Evolutionary conservation across 2,797 vertebrate species (phyloP).

Genomic region (Hydrolagus colliei): DNA sequence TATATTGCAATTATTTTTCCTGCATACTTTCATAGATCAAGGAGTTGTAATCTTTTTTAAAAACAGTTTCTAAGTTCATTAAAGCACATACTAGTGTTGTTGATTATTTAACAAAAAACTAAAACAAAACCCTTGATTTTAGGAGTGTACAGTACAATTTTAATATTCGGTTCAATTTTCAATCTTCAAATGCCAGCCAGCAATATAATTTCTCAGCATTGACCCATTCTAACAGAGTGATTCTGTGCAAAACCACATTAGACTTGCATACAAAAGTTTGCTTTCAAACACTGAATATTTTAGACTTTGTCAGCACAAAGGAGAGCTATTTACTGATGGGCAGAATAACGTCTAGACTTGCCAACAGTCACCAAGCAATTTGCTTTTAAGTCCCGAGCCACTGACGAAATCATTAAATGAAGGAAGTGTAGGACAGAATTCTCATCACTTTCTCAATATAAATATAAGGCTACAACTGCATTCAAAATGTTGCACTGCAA

Average conservation of each 20-base stretch:
- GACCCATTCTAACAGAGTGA: not conserved
- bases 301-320: not conserved
- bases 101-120: constrained; percentile 4
- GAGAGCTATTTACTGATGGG: not conserved
- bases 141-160: not conserved
- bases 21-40: constrained; percentile 19
- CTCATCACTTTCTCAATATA: not conserved
- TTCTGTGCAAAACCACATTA: not conserved
- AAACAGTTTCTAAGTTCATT: not conserved
- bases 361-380: not conserved
- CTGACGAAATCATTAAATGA: not conserved
- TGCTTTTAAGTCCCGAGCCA: not conserved
- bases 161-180: constrained; percentile 17
- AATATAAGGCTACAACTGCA: not conserved
- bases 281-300: not conserved
- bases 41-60: not conserved
- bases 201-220: not conserved
- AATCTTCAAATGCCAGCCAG: constrained; percentile 1
- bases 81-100: constrained; percentile 20
- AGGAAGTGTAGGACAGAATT: constrained; percentile 13
- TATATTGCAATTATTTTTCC: constrained; percentile 17
- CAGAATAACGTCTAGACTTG: not conserved
- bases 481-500: not conserved
- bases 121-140: not conserved
- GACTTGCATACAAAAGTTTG: not conserved